A percentile compares a stretch with the other conserved stretches of the same genome.
These are phyloP conservation scores for Euzetes globulus DNA, from an alignment of 2,888 invertebrate species.

Conservation along the genomic window DNA sequence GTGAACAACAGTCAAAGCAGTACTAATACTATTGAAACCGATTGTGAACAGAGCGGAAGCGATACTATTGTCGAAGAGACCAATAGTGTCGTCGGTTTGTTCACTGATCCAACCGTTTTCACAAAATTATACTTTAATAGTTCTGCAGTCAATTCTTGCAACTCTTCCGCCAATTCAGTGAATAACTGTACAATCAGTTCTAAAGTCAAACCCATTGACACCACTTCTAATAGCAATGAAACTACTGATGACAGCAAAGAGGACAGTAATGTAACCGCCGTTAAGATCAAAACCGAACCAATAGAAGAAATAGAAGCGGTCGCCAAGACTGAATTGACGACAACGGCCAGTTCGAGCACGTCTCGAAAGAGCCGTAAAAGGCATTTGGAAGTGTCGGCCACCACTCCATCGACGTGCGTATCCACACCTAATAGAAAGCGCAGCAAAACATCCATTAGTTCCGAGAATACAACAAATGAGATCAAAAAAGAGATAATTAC, in stretches of 20 bases:
- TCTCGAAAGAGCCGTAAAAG: background rate
- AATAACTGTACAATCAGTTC: background rate
- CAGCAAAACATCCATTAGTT: background rate
- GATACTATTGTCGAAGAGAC: conserved; percentile 5
- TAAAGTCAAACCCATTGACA: background rate
- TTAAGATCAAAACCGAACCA: background rate
- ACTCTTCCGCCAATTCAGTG: background rate
- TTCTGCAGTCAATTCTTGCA: background rate
- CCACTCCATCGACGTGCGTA: background rate
- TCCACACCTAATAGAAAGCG: background rate
- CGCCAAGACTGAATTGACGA: background rate
- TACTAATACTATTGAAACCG: background rate
- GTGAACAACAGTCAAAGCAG: background rate
- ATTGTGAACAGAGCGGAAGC: background rate
- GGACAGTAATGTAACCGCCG: background rate
- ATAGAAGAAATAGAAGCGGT: background rate
- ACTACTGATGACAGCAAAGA: background rate
- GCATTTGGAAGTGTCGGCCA: background rate
- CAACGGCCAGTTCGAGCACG: background rate
- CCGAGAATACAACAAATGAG: background rate
- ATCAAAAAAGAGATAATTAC: background rate
- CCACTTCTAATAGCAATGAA: too few species aligned
- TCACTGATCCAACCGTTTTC: background rate
- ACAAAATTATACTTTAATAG: background rate
- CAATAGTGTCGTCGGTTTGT: background rate